Percentiles rank a stretch among this genome's conserved stretches.
These are phyloP conservation scores for Lasaia peninsularis DNA, from an alignment of 1,140 invertebrate genomes.

Conservation along the genomic window DNA sequence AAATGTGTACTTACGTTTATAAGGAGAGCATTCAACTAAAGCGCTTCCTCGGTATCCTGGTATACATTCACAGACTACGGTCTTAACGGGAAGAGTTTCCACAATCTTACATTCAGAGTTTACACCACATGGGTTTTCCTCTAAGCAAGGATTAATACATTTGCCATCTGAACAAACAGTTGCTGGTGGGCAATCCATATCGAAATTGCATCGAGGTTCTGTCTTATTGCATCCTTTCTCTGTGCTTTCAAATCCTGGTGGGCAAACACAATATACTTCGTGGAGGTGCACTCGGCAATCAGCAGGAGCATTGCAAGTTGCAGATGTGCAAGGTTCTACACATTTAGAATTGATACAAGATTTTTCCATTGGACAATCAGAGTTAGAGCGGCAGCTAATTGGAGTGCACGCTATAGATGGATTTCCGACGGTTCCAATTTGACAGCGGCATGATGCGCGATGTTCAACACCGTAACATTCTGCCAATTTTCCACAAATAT, in stretches of 20 bases:
- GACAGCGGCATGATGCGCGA: conserved; percentile 88
- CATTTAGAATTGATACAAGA: conserved; percentile 90
- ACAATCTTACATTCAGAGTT: conserved; percentile 89
- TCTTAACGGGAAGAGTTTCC: conserved; percentile 89
- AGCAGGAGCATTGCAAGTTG: conserved; percentile 83
- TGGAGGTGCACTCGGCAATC: conserved; percentile 88
- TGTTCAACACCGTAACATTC: conserved; percentile 88
- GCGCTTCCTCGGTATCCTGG: conserved; percentile 91
- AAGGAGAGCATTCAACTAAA: conserved; percentile 85
- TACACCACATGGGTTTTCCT: conserved; percentile 87
- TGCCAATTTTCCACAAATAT: conserved; percentile 84
- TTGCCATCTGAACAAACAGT: conserved; percentile 88
- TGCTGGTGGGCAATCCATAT: conserved; percentile 89
- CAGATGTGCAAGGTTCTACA: conserved; percentile 84
- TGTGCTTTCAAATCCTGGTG: conserved; percentile 85
- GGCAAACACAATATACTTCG: conserved; percentile 86
- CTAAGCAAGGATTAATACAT: conserved; percentile 90
- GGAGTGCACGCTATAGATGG: conserved; percentile 86
- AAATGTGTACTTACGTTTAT: conserved; percentile 73
- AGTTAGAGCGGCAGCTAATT: conserved; percentile 86
- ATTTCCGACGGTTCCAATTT: conserved; percentile 88
- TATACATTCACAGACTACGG: conserved; percentile 93
- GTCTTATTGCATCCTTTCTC: conserved; percentile 82
- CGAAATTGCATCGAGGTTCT: conserved; percentile 83
- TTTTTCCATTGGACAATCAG: conserved; percentile 85